Evolutionary conservation across 2,113 vertebrate species (phyloP).

Genomic region (Pollachius pollachius): DNA sequence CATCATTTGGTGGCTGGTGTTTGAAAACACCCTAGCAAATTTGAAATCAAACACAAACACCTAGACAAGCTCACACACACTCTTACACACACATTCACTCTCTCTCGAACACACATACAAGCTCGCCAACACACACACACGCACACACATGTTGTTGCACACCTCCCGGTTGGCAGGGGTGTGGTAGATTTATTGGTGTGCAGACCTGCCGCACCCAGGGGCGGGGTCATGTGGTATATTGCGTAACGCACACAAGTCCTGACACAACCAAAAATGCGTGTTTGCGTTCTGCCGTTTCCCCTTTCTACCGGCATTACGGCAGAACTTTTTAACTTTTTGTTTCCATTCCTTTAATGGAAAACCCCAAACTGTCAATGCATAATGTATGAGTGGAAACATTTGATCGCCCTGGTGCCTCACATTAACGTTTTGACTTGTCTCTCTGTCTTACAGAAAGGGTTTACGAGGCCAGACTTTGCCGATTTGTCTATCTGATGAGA

Average conservation of each 20-base stretch:
- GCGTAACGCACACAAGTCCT: conserved; percentile 55
- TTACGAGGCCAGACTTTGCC: conserved; percentile 35
- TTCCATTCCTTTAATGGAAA: not conserved
- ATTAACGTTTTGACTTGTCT: not conserved
- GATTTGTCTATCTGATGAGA: conserved; percentile 28
- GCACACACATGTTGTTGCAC: not conserved
- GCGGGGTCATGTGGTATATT: conserved; percentile 33
- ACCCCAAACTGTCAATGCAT: not conserved
- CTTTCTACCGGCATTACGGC: not conserved
- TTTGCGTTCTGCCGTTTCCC: not conserved
- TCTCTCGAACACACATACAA: too few relatives aligned
- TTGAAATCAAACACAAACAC: too few relatives aligned
- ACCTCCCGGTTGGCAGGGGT: conserved; percentile 12
- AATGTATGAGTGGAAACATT: too few relatives aligned
- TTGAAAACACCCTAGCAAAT: conserved; percentile 6
- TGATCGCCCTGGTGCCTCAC: too few relatives aligned
- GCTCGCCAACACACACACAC: not conserved
- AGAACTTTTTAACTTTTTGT: too few relatives aligned
- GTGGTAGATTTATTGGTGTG: conserved; percentile 20
- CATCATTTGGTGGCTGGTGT: not conserved
- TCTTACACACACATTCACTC: not conserved
- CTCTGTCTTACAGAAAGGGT: conserved; percentile 70
- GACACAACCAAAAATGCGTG: conserved; percentile 40
- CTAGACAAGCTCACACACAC: conserved; percentile 12
- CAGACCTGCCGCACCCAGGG: conserved; percentile 44